Evolutionary conservation across 2,113 vertebrate genomes (phyloP).

Genomic region (Gymnorhina tibicen): DNA sequence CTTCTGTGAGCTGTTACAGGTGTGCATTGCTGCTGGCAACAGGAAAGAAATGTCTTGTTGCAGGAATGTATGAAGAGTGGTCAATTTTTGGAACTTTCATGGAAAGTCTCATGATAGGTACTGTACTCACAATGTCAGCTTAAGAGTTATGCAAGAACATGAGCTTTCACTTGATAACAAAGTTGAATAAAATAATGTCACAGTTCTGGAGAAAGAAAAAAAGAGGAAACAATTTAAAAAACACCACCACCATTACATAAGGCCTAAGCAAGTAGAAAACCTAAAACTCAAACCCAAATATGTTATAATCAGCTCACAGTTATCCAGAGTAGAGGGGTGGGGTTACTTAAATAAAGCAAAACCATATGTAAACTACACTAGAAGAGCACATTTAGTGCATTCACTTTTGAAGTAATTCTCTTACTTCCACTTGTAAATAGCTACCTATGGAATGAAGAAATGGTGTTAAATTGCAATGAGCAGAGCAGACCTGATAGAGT

Average conservation of each 20-base stretch:
- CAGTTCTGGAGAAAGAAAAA: not conserved
- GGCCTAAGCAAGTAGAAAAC: not conserved
- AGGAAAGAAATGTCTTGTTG: not conserved
- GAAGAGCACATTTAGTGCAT: not conserved
- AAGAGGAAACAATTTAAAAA: not conserved
- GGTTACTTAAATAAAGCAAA: not conserved
- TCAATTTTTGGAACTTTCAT: not conserved
- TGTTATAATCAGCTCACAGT: not conserved
- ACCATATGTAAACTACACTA: not conserved
- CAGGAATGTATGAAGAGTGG: not conserved
- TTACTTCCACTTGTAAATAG: not conserved
- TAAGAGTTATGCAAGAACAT: not conserved
- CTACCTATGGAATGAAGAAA: not conserved
- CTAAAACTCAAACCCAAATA: not conserved
- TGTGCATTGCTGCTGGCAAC: not conserved
- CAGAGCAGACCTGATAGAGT: not conserved
- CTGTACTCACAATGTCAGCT: not conserved
- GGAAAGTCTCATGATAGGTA: not conserved
- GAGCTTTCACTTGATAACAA: not conserved
- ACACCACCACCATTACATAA: not conserved
- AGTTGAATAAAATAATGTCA: not conserved
- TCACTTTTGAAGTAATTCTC: not conserved
- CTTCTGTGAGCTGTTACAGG: not conserved
- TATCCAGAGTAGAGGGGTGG: not conserved
- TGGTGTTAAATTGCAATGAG: accelerated